Conservation (phyloP, 1,140 invertebrate species). For the Trichonephila inaurata region DNA sequence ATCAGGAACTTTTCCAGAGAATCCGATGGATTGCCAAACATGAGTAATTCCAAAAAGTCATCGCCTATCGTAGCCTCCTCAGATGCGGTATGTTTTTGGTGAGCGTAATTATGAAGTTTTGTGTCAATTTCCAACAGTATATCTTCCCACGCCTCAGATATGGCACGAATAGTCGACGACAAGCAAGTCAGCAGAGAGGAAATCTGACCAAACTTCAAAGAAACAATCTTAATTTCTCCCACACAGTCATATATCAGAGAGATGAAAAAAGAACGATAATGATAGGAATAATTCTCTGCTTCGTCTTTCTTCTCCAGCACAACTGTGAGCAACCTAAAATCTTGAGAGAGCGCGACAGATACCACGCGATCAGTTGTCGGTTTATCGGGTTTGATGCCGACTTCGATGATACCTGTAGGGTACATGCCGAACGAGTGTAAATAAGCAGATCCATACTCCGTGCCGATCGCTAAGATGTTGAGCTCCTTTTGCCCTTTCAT, state of each 20-base stretch:
- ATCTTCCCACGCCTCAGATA: slow-evolving; percentile 93
- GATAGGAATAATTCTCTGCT: slow-evolving; percentile 80
- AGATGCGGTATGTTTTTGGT: slow-evolving; percentile 82
- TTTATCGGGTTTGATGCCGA: slow-evolving; percentile 75
- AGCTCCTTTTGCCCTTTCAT: slow-evolving; percentile 86
- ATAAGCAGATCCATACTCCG: slow-evolving; percentile 86
- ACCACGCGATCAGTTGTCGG: slow-evolving; percentile 49
- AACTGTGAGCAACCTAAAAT: slow-evolving; percentile 80
- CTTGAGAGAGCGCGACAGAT: slow-evolving; percentile 80
- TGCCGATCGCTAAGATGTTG: slow-evolving; percentile 90
- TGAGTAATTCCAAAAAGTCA: slow-evolving; percentile 93
- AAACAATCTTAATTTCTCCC: slow-evolving; percentile 87
- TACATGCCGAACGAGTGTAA: slow-evolving; percentile 92
- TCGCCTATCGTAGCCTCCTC: slow-evolving; percentile 87
- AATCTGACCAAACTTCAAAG: slow-evolving; percentile 87
- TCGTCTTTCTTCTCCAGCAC: slow-evolving; percentile 78
- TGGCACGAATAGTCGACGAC: slow-evolving; percentile 76
- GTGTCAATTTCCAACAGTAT: slow-evolving; percentile 96
- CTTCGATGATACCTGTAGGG: slow-evolving; percentile 87
- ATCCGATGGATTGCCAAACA: slow-evolving; percentile 91
- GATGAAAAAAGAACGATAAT: slow-evolving; percentile 85
- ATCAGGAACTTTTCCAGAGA: slow-evolving; percentile 91
- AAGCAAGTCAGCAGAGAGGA: slow-evolving; percentile 78
- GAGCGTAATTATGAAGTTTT: slow-evolving; percentile 93
- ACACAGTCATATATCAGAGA: slow-evolving; percentile 85